Evolutionary conservation across 2,113 vertebrate genomes (phyloP).

Genomic region (Acinonyx jubatus): DNA sequence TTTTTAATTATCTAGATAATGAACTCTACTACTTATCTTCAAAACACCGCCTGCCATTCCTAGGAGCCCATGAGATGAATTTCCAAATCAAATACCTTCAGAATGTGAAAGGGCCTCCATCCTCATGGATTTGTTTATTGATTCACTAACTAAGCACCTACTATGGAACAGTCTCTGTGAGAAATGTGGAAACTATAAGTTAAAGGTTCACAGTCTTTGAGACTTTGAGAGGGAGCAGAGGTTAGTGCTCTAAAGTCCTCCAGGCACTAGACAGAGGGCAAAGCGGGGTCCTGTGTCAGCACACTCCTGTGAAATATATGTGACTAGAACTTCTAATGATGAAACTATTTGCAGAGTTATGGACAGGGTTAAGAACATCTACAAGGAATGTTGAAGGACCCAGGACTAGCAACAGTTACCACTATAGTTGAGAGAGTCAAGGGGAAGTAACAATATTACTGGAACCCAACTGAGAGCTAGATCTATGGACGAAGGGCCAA

Average conservation of each 20-base stretch:
- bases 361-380: background rate
- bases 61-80: background rate
- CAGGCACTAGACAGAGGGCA: background rate
- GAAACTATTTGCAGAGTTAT: background rate
- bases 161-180: background rate
- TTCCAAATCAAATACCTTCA: background rate
- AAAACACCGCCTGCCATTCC: background rate
- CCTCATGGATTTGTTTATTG: background rate
- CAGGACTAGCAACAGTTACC: background rate
- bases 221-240: background rate
- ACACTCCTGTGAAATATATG: background rate
- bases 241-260: background rate
- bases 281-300: background rate
- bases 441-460: background rate
- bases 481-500: background rate
- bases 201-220: background rate
- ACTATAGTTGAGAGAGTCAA: background rate
- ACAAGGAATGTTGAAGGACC: background rate
- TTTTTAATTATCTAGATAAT: background rate
- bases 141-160: conserved; percentile 2
- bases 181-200: background rate
- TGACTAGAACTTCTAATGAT: background rate
- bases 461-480: background rate
- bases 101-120: background rate
- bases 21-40: background rate